Conservation (phyloP, 1,140 invertebrate genomes). For the Drosophila suzukii region DNA sequence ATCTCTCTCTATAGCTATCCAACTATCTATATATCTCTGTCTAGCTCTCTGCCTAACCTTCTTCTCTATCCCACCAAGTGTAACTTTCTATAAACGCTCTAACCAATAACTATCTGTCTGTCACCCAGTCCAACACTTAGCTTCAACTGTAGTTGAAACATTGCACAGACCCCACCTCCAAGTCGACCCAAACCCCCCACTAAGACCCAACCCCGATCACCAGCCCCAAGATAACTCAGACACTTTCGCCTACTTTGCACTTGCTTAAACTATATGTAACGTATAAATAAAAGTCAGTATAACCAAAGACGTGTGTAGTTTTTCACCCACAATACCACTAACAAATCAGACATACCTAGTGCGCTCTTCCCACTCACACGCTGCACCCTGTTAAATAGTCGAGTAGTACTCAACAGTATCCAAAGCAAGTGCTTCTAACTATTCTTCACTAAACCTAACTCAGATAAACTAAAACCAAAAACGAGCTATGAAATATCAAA, state of each 20-base stretch:
- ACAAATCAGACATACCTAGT: conserved; percentile 51
- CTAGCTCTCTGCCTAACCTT: conserved; percentile 50
- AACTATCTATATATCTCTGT: conserved; percentile 47
- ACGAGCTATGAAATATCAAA: conserved; percentile 80
- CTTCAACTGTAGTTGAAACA: conserved; percentile 66
- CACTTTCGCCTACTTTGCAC: conserved; percentile 71
- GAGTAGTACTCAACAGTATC: conserved; percentile 59
- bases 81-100: conserved; percentile 51
- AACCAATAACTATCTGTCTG: conserved; percentile 54
- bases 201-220: not conserved
- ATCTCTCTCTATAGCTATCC: conserved; percentile 45
- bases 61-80: conserved; percentile 47
- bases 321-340: conserved; percentile 60
- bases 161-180: conserved; percentile 38
- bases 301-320: conserved; percentile 74
- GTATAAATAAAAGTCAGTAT: conserved; percentile 47
- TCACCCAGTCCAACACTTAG: conserved; percentile 55
- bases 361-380: conserved; percentile 69
- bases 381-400: conserved; percentile 67
- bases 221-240: conserved; percentile 14
- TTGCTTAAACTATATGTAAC: conserved; percentile 60
- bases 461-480: conserved; percentile 65
- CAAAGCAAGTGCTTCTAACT: conserved; percentile 69
- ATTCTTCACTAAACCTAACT: conserved; percentile 63
- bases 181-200: not conserved